These are phyloP conservation scores for Ichneumon xanthorius DNA, from an alignment of 2,888 invertebrate genomes.

Conservation along the genomic window DNA sequence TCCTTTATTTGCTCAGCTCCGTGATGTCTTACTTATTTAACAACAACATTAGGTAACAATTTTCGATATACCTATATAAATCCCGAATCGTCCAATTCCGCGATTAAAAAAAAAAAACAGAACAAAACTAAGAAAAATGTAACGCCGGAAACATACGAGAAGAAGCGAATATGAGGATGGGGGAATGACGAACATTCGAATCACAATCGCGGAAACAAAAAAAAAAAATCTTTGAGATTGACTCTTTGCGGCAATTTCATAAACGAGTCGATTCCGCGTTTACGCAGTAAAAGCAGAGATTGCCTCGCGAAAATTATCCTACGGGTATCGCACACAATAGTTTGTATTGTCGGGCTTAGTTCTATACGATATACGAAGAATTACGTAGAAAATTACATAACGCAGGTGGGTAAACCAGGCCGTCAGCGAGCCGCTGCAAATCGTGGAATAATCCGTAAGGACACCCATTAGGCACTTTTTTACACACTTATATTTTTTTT, in stretches of 20 bases:
- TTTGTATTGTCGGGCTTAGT: constrained; percentile 45
- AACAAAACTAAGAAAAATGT: neutral
- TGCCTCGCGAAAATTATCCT: constrained; percentile 27
- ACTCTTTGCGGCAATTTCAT: neutral
- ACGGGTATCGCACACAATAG: constrained; percentile 29
- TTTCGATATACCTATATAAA: constrained; percentile 51
- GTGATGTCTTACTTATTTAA: constrained; percentile 65
- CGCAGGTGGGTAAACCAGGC: constrained; percentile 23
- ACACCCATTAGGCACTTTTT: constrained; percentile 64
- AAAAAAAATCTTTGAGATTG: neutral
- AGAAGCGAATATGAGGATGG: constrained; percentile 13
- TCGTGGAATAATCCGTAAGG: constrained; percentile 30
- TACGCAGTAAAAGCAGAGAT: neutral
- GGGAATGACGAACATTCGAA: neutral
- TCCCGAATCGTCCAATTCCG: constrained; percentile 38
- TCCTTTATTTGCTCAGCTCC: constrained; percentile 60
- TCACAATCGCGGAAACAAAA: neutral
- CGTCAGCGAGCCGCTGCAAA: constrained; percentile 31
- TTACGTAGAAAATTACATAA: constrained; percentile 38
- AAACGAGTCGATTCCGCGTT: neutral
- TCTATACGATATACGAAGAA: constrained; percentile 32
- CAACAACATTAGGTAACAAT: constrained; percentile 73
- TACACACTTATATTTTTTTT: constrained; percentile 34
- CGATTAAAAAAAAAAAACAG: constrained; percentile 8
- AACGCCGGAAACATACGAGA: constrained; percentile 41